These are phyloP conservation scores for Electrona antarctica DNA, from an alignment of 2,113 vertebrate species.

Conservation along the genomic window DNA sequence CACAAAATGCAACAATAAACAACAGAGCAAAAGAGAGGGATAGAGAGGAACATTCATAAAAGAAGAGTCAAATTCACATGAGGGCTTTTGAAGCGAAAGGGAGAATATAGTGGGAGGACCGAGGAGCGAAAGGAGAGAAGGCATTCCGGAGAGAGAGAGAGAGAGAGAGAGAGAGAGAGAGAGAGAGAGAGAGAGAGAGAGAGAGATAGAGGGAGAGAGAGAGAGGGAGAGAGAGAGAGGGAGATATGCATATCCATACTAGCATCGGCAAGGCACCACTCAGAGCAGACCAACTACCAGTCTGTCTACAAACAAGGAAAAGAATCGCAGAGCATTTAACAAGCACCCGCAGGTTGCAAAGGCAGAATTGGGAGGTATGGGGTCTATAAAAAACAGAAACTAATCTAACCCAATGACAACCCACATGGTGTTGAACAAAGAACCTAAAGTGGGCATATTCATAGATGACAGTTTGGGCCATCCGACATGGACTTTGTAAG, in stretches of 20 bases:
- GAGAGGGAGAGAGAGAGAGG: constrained; percentile 12
- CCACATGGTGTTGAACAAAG: constrained; percentile 29
- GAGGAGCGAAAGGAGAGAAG: constrained; percentile 5
- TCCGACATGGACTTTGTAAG: constrained; percentile 53
- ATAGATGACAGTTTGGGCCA: constrained; percentile 24
- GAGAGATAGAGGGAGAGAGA: constrained; percentile 4
- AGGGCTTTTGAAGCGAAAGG: constrained; percentile 44
- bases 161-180: constrained; percentile 30
- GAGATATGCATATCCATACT: constrained; percentile 73
- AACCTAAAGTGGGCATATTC: constrained; percentile 27
- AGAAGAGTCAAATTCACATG: constrained; percentile 55
- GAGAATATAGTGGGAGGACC: neutral
- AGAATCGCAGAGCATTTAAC: constrained; percentile 64
- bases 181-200: constrained; percentile 36
- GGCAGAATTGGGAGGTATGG: constrained; percentile 33
- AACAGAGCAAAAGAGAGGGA: constrained; percentile 60
- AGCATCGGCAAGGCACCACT: constrained; percentile 75
- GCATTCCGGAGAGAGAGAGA: constrained; percentile 30
- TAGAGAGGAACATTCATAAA: constrained; percentile 64
- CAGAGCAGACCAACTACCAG: constrained; percentile 69
- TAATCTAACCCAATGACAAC: constrained; percentile 48
- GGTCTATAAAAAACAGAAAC: constrained; percentile 45
- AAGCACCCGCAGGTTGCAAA: constrained; percentile 68
- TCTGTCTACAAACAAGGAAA: constrained; percentile 49
- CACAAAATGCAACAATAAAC: constrained; percentile 55